Evolutionary conservation across 2,113 vertebrate genomes (phyloP).

Genomic region (Procavia capensis): DNA sequence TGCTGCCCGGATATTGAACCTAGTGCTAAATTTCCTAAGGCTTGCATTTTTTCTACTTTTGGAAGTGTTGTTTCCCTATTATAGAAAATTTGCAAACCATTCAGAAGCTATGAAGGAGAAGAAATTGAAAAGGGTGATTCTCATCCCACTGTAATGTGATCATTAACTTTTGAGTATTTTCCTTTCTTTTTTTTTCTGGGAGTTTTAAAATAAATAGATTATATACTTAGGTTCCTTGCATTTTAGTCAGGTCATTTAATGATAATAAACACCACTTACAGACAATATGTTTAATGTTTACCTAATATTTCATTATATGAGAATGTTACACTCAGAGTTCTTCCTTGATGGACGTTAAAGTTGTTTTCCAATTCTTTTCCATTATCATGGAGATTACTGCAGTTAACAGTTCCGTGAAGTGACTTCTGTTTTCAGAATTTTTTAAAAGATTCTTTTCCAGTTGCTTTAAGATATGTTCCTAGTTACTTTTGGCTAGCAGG

Average conservation of each 20-base stretch:
- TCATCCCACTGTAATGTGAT: background rate
- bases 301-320: background rate
- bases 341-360: background rate
- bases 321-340: background rate
- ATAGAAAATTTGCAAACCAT: background rate
- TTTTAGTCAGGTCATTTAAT: background rate
- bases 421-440: background rate
- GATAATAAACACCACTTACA: background rate
- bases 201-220: background rate
- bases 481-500: background rate
- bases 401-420: background rate
- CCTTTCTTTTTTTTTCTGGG: background rate
- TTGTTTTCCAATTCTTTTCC: background rate
- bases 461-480: background rate
- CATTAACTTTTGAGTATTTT: background rate
- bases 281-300: background rate
- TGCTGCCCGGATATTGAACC: background rate
- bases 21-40: background rate
- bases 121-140: background rate
- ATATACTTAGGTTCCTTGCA: background rate
- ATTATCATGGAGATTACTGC: background rate
- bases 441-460: background rate
- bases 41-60: background rate
- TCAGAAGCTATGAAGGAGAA: background rate
- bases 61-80: background rate